These are phyloP conservation scores for Eristalis pertinax DNA, from an alignment of 2,888 invertebrate genomes.

Conservation along the genomic window DNA sequence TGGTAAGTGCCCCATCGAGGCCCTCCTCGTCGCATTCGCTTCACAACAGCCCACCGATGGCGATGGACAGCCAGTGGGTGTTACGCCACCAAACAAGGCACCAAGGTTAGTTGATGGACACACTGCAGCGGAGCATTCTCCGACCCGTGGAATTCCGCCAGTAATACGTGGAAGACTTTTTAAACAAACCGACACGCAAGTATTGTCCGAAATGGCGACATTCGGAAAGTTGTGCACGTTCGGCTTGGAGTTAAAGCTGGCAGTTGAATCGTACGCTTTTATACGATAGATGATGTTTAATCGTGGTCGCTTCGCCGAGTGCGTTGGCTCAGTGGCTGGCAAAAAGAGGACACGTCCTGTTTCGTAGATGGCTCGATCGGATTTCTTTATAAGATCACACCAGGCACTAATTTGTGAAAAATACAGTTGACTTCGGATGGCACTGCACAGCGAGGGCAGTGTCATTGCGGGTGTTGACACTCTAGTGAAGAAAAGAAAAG, in stretches of 20 bases:
- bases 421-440: conserved; percentile 96
- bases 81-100: conserved; percentile 60
- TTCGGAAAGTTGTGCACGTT: conserved; percentile 81
- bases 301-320: conserved; percentile 76
- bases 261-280: conserved; percentile 78
- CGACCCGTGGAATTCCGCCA: conserved; percentile 85
- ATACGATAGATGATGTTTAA: conserved; percentile 81
- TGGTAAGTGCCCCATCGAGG: conserved; percentile 60
- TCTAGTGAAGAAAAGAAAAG: conserved; percentile 72
- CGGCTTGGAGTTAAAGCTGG: conserved; percentile 80
- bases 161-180: conserved; percentile 89
- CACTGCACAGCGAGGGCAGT: conserved; percentile 91
- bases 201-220: conserved; percentile 80
- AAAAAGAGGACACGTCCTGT: conserved; percentile 81
- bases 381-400: conserved; percentile 83
- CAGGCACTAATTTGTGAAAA: conserved; percentile 98
- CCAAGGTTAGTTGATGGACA: conserved; percentile 54
- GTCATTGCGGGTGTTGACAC: conserved; percentile 86
- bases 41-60: neutral
- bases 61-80: conserved; percentile 30
- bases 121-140: conserved; percentile 55
- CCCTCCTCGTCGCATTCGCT: conserved; percentile 39
- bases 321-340: conserved; percentile 79
- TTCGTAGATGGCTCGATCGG: conserved; percentile 79
- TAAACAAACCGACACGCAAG: conserved; percentile 82